Percentiles rank a stretch among this genome's conserved stretches.
phyloP scores from a whole-genome alignment of 2,888 invertebrate species.

The Neelides folsomi region DNA sequence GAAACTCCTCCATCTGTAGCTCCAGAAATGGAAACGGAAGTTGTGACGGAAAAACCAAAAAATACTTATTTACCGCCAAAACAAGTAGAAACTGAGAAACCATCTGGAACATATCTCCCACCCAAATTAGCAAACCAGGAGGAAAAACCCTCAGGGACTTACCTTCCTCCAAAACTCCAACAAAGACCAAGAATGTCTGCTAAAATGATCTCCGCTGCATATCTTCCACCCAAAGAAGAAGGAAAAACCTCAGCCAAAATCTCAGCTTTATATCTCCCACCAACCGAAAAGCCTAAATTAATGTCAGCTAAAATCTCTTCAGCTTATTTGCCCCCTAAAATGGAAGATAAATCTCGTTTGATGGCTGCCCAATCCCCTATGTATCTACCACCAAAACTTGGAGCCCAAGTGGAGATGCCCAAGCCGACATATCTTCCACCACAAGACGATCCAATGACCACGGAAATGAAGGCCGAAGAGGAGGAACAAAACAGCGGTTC shows the following conservation, averaged over 20 bases:
- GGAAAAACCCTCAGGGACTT: background rate
- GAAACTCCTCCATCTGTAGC: constrained; percentile 1
- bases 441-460: too few species aligned
- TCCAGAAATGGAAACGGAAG: background rate
- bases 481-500: background rate
- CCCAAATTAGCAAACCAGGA: background rate
- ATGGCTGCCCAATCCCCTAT: background rate
- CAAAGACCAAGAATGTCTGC: too few species aligned
- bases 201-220: too few species aligned
- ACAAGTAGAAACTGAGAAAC: background rate
- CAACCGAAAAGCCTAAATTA: background rate
- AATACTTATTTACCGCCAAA: constrained; percentile 11
- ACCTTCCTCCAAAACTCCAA: background rate
- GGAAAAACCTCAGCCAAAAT: background rate
- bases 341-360: background rate
- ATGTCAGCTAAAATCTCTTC: background rate
- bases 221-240: too few species aligned
- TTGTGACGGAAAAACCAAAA: background rate
- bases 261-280: background rate
- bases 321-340: background rate
- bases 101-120: constrained; percentile 7
- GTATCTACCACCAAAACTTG: background rate
- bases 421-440: too few species aligned
- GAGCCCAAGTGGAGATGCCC: too few species aligned
- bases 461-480: too few species aligned